These are phyloP conservation scores for Apostichopus californicus DNA, from an alignment of 35 echinoderm and acorn worm species.

Conservation along the genomic window DNA sequence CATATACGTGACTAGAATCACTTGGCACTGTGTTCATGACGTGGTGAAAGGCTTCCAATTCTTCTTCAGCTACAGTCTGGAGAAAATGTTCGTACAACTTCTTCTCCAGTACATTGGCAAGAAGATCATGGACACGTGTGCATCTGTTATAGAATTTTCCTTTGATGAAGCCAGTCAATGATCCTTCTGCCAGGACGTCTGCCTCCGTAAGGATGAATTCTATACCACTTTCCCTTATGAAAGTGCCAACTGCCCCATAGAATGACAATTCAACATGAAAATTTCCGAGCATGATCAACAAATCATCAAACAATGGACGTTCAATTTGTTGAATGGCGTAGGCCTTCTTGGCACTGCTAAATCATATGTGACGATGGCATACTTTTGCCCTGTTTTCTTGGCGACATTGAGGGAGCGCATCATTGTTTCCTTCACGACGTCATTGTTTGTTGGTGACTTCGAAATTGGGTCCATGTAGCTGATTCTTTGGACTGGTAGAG, in stretches of 20 bases:
- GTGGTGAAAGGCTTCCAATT: constrained; percentile 42
- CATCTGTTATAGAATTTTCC: constrained; percentile 85
- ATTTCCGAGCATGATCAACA: constrained; percentile 74
- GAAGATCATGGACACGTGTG: constrained; percentile 64
- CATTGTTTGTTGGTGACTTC: constrained; percentile 83
- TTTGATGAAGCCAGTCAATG: constrained; percentile 64
- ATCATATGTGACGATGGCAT: constrained; percentile 79
- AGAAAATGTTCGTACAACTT: constrained; percentile 52
- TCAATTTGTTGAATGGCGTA: constrained; percentile 61
- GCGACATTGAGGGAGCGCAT: constrained; percentile 18
- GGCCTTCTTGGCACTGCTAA: constrained; percentile 61
- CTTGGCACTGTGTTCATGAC: constrained; percentile 47
- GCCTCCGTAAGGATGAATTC: constrained; percentile 66
- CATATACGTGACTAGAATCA: background rate
- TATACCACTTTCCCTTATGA: constrained; percentile 67
- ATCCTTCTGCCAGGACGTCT: constrained; percentile 70
- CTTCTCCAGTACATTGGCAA: constrained; percentile 67
- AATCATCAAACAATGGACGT: constrained; percentile 66
- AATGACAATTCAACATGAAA: constrained; percentile 84
- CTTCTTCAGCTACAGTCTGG: constrained; percentile 18
- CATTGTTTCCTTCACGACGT: constrained; percentile 79
- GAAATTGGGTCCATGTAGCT: constrained; percentile 88
- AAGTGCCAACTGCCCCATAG: constrained; percentile 72
- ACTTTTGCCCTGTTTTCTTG: constrained; percentile 70
- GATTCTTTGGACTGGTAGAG: constrained; percentile 70